Evolutionary conservation across 2,888 invertebrate genomes (phyloP).

Genomic region (Synergus japonicus): DNA sequence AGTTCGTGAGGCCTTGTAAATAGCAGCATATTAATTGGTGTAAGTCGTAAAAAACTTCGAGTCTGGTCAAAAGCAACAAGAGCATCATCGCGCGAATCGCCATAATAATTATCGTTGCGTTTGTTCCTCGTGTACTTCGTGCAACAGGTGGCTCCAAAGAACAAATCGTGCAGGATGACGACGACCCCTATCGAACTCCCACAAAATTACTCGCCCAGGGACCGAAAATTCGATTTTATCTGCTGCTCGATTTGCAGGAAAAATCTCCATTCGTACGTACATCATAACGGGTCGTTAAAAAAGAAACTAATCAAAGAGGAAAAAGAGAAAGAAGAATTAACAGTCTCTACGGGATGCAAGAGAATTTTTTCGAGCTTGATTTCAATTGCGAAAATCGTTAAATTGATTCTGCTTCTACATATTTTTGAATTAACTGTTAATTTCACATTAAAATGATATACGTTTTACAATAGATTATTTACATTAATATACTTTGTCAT

Average conservation of each 20-base stretch:
- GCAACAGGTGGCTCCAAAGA: conserved; percentile 57
- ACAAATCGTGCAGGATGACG: conserved; percentile 58
- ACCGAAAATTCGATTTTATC: conserved; percentile 51
- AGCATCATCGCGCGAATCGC: conserved; percentile 55
- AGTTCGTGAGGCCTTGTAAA: conserved; percentile 42
- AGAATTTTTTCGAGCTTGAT: neutral
- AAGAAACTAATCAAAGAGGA: neutral
- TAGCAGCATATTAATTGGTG: conserved; percentile 47
- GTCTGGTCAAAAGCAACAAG: conserved; percentile 52
- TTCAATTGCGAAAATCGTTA: neutral
- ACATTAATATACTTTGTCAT: neutral
- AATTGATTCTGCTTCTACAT: neutral
- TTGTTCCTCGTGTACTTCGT: conserved; percentile 55
- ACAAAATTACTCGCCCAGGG: conserved; percentile 51
- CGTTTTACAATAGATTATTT: too few species aligned
- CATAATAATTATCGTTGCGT: conserved; percentile 57
- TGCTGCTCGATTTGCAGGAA: conserved; percentile 43
- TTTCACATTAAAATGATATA: neutral
- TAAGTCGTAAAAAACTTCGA: conserved; percentile 52
- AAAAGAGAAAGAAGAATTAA: neutral
- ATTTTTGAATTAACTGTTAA: neutral
- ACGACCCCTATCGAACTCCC: conserved; percentile 55
- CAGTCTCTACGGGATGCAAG: neutral
- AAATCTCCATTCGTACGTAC: conserved; percentile 22
- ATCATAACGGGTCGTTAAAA: neutral